A percentile compares a stretch with the other conserved stretches of the same genome.
Evolutionary conservation across 2,888 invertebrate genomes (phyloP).

Genomic region (Deladenus siricidicola): DNA sequence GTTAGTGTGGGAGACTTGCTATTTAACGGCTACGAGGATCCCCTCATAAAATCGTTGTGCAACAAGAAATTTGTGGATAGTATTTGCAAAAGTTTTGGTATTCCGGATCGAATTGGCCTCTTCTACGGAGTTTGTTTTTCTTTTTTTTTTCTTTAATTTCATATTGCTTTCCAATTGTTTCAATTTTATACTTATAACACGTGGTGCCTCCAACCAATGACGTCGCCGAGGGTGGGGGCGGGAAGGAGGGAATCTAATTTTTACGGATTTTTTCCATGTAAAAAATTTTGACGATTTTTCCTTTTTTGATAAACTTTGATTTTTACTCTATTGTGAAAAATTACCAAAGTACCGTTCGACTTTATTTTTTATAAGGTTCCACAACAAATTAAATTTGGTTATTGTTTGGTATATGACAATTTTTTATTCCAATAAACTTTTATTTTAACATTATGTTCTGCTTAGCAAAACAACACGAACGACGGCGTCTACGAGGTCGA

Average conservation of each 20-base stretch:
- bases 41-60: constrained; percentile 31
- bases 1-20: constrained; percentile 40
- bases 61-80: constrained; percentile 22
- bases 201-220: no score
- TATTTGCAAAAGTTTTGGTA: constrained; percentile 34
- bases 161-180: no score
- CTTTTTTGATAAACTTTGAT: no score
- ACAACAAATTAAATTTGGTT: background rate
- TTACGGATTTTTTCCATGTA: no score
- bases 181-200: no score
- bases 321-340: no score
- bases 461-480: constrained; percentile 46
- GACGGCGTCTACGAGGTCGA: constrained; percentile 45
- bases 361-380: background rate
- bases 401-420: background rate
- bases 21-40: constrained; percentile 50
- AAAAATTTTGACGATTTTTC: no score
- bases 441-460: background rate
- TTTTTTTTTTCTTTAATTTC: background rate
- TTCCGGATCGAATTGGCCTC: constrained; percentile 45
- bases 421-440: background rate
- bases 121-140: constrained; percentile 36
- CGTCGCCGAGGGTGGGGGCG: no score
- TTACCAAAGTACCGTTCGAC: background rate
- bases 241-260: no score